Evolutionary conservation across 2,113 vertebrate species (phyloP).

Genomic region (Istiophorus platypterus): DNA sequence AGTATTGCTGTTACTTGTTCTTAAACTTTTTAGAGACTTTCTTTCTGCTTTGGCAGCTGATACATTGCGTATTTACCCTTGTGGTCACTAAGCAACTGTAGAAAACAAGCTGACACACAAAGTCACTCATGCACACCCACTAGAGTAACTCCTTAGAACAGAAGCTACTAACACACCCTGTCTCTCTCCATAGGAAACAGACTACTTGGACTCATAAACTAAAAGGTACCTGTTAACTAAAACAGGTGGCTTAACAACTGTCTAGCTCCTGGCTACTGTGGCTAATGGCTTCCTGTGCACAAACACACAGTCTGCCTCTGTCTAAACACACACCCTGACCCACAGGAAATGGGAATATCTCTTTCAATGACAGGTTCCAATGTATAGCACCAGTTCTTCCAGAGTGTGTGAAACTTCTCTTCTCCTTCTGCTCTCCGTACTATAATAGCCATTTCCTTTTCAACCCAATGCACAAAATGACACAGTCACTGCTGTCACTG

Average conservation of each 20-base stretch:
- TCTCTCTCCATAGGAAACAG: conserved; percentile 60
- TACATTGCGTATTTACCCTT: conserved; percentile 11
- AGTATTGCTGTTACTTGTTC: neutral
- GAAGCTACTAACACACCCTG: conserved; percentile 18
- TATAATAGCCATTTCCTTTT: conserved; percentile 73
- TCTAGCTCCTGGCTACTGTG: conserved; percentile 55
- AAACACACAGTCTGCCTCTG: conserved; percentile 33
- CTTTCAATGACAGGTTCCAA: conserved; percentile 49
- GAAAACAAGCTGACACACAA: conserved; percentile 15
- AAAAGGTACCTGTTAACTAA: conserved; percentile 75
- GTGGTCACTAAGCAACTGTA: conserved; percentile 31
- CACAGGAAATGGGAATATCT: conserved; percentile 56
- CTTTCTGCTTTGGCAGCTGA: neutral
- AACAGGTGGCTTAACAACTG: conserved; percentile 75
- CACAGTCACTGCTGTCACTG: conserved; percentile 59
- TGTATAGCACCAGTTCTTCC: conserved; percentile 1
- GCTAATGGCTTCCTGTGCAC: conserved; percentile 68
- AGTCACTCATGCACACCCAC: conserved; percentile 5
- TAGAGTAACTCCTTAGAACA: conserved; percentile 33
- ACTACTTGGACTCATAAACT: conserved; percentile 67
- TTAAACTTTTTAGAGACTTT: neutral
- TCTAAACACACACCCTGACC: conserved; percentile 42
- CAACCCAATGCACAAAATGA: conserved; percentile 61
- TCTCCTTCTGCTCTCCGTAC: conserved; percentile 32
- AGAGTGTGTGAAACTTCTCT: conserved; percentile 19